Evolutionary conservation across 2,113 vertebrate species (phyloP), one percentile per base, ranked within the genome.

Genomic region (Jaculus jaculus): DNA sequence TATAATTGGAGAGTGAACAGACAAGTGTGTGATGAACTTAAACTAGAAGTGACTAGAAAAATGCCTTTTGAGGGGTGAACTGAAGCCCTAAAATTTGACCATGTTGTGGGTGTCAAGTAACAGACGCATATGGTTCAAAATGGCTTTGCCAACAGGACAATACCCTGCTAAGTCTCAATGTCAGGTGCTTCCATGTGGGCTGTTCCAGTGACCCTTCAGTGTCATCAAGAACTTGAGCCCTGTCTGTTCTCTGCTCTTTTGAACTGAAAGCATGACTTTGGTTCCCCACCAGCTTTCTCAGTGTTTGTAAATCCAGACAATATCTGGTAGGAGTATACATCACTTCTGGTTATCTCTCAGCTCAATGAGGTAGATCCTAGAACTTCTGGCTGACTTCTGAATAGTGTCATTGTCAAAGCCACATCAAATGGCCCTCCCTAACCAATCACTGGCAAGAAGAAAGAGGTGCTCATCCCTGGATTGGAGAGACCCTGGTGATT

Each of bases 321-420:
- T 54, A 16, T 54, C 54, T 54, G 7, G 30, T 60, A 12, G 54
- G 20, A 37, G 58, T 4, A 32, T 32, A n/a, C 0, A 6, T 10
- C 47, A 32, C 66, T 73, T 81, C 74, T 3, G 0, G 15, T 2
- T 16, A 0, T 69, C 32, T 54, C 4, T 58, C 18, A 0, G 16
- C 4, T 51, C 8, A 6, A 60, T 13, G 84, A 34, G 20, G 3
- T 23, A 5, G 30, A 60, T 73, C 18, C 34, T 4, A 24, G 85
- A 72, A 47, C 42, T 9, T 47, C 79, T 4, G 3, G 17, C 4
- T 1, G 18, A 3, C 54, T 39, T 42, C 84, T 72, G 54, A 3
- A 60, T 18, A 4, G 30, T 18, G 18, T 72, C 32, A 21, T 84
- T 73, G 85, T 11, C 11, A n/a, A 34, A 61, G 17, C 21, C 1